Evolutionary conservation across 2,113 vertebrate species (phyloP), one percentile per base, ranked within the genome.

Genomic region (Vicugna pacos): DNA sequence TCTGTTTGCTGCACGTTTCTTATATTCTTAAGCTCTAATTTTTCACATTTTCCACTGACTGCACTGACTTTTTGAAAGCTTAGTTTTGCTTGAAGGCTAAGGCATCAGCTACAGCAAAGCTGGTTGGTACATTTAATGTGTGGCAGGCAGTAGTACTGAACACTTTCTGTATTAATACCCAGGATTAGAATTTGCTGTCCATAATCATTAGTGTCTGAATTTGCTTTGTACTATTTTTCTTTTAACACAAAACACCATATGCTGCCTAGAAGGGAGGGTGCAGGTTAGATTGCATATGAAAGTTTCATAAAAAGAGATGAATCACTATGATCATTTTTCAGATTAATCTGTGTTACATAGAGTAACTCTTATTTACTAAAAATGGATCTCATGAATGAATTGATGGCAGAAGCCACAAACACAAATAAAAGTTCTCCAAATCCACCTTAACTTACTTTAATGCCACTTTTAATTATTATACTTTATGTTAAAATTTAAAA

Each of bases 401-500:
- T 24, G 7, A 65, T 26, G 52, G 16, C 12, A 95, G 79, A 60
- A 82, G 58, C 32, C 48, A 30, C 10, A 69, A 64, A 50, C 42
- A 83, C 10, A 50, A 84, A 67, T 26, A 48, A 6, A 77, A 70
- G 0, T 52, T 48, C 22, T 42, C 22, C 52, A 70, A 62, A 80
- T 35, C 2, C 35, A 89, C 7, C 11, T 89, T 64, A 22, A 6
- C 6, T 79, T 64, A 64, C 30, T 64, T 52, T 52, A 22, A 35
- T 85, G 22, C 17, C 70, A 77, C 42, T 91, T 93, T 94, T 91
- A 84, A 24, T 91, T 46, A 70, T 54, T 69, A 60, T 65, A 30
- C 52, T 64, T 35, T 75, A 56, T 84, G 28, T 80, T 89, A 79
- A 83, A 58, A 38, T 87, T 64, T 58, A 73, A 91, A 85, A 81